Evolutionary conservation across 2,888 invertebrate species (phyloP), one percentile per base, ranked within the genome.

Genomic region (Agapetus fuscipes): DNA sequence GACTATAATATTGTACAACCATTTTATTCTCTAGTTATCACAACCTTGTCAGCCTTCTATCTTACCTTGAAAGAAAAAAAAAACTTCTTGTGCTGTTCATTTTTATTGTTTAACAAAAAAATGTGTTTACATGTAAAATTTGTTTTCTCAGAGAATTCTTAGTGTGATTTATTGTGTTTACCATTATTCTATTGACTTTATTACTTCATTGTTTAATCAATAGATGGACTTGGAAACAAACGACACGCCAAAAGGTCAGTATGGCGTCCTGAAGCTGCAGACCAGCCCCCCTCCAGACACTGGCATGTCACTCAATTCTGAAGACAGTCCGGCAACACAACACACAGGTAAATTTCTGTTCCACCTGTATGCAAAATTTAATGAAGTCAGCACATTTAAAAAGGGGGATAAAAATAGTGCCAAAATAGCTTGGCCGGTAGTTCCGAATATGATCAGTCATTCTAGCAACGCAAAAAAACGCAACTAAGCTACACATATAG

Each of bases 191-290:
- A n/a, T n/a, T n/a, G n/a, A n/a, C n/a, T 30, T 32, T 15, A 37
- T 17, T 29, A 14, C 33, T 37, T 30, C 34, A 15, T 37, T 38
- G 25, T 45, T 26, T 43, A n/a, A 30, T 55, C 56, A 17, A n/a
- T 50, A 80, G 78, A 77, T 78, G 58, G 80, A 80, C 55, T 71
- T 72, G 1, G 58, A 71, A 29, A 78, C 70, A 60, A 58, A 62
- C 45, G 69, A 66, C 41, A 57, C 64, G 5, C 48, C 62, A 38
- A 66, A 66, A 37, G 67, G 73, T 20, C 81, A 80, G 52, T 86
- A 83, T 50, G 86, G 86, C 2, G 81, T 86, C 0, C 57, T 85
- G 34, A 83, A 85, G 52, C 66, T 87, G 43, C 85, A 87, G 54
- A 80, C 79, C 17, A 76, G 74, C 53, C 80, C 82, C 2, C 71